Evolutionary conservation across 1,140 invertebrate genomes (phyloP).

Genomic region (Hylaeus volcanicus): DNA sequence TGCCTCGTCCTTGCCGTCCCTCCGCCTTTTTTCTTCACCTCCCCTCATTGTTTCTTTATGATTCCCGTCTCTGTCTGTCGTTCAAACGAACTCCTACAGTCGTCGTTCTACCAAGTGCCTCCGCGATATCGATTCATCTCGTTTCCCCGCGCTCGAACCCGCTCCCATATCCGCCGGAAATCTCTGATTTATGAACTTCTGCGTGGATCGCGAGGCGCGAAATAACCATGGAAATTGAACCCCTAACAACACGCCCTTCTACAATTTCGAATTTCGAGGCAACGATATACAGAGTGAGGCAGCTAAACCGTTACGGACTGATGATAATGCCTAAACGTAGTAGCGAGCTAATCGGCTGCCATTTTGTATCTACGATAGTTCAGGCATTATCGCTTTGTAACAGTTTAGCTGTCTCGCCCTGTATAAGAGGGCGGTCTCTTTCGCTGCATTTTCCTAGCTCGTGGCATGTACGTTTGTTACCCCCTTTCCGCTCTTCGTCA

Average conservation of each 20-base stretch:
- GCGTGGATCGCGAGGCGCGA: not conserved
- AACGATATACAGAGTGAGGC: no score
- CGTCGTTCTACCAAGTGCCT: constrained; percentile 21
- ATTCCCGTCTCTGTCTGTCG: constrained; percentile 28
- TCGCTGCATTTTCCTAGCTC: not conserved
- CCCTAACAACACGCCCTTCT: not conserved
- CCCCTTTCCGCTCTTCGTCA: constrained; percentile 37
- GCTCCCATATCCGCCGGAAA: constrained; percentile 30
- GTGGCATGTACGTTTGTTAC: constrained; percentile 14
- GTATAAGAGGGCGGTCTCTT: not conserved
- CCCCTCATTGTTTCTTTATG: not conserved
- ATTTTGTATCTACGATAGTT: no score
- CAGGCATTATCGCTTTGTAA: no score
- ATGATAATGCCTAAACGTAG: no score
- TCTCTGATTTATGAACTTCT: constrained; percentile 35
- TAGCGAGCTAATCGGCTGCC: no score
- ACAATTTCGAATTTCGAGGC: no score
- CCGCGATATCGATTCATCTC: constrained; percentile 50
- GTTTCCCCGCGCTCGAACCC: not conserved
- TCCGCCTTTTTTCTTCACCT: not conserved
- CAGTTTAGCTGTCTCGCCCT: no score
- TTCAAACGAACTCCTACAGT: constrained; percentile 11
- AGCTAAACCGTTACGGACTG: no score
- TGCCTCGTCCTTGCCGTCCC: not conserved
- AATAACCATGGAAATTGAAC: not conserved